Conservation (phyloP, 2,888 invertebrate genomes). For the Limnephilus lunatus region DNA sequence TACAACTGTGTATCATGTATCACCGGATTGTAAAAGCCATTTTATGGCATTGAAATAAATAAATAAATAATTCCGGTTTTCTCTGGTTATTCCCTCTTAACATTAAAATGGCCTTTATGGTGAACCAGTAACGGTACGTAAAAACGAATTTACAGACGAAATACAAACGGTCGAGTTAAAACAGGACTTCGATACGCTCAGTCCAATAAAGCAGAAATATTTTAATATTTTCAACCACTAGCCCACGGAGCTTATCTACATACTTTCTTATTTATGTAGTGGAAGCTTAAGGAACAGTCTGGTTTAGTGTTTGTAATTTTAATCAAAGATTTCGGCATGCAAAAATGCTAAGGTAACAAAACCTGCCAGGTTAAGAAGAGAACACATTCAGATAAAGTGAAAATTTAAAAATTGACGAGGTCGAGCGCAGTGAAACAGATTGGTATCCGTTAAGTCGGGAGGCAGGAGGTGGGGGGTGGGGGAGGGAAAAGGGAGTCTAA, state of each 20-base stretch:
- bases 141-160: no score
- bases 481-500: background rate
- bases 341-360: conserved; percentile 2
- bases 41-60: no score
- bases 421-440: conserved; percentile 53
- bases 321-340: background rate
- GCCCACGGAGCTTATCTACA: no score
- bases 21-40: no score
- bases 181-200: no score
- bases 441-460: conserved; percentile 50
- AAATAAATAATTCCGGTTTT: no score
- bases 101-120: no score
- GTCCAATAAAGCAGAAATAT: background rate
- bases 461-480: background rate
- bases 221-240: background rate
- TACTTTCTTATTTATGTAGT: background rate
- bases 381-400: conserved; percentile 58
- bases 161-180: no score
- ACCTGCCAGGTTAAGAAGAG: conserved; percentile 41
- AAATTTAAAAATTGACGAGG: conserved; percentile 61
- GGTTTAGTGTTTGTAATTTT: background rate
- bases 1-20: no score
- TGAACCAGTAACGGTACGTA: no score
- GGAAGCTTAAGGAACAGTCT: background rate
- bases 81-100: no score